Conservation (phyloP, 1,140 invertebrate species). For the Achatina immaculata region DNA sequence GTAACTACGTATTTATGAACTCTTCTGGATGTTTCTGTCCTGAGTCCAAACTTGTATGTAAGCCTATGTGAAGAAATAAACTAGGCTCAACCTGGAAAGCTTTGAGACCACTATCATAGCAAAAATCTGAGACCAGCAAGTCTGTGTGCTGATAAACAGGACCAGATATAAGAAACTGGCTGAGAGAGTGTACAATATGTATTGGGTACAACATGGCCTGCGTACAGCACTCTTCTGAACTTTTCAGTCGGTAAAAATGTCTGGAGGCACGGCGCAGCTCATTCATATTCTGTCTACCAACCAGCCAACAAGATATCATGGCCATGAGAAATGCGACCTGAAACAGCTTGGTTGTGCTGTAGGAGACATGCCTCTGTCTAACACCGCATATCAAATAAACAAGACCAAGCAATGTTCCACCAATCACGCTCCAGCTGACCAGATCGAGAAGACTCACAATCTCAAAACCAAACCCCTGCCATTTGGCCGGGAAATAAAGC, state of each 20-base stretch:
- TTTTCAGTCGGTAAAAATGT: constrained; percentile 23
- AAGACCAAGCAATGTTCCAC: neutral
- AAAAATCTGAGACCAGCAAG: constrained; percentile 15
- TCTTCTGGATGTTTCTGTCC: constrained; percentile 30
- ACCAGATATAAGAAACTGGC: neutral
- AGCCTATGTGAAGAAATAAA: constrained; percentile 29
- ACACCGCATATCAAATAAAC: neutral
- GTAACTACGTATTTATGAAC: constrained; percentile 9
- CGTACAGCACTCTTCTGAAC: constrained; percentile 25
- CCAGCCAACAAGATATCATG: constrained; percentile 6
- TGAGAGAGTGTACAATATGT: neutral
- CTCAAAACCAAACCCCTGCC: constrained; percentile 25
- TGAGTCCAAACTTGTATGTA: neutral
- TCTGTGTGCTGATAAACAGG: neutral
- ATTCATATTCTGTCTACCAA: constrained; percentile 29
- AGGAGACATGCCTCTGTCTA: neutral
- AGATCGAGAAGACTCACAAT: neutral
- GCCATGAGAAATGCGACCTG: neutral
- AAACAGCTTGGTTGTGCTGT: neutral
- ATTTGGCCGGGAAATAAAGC: constrained; percentile 25
- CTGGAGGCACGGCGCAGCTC: constrained; percentile 6
- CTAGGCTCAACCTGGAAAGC: constrained; percentile 25
- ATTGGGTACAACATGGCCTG: constrained; percentile 31
- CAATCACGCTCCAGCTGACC: neutral
- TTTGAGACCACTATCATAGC: neutral